Base-by-base conservation (phyloP, 2,888 invertebrate genomes). In the Eledona agricola region DNA sequence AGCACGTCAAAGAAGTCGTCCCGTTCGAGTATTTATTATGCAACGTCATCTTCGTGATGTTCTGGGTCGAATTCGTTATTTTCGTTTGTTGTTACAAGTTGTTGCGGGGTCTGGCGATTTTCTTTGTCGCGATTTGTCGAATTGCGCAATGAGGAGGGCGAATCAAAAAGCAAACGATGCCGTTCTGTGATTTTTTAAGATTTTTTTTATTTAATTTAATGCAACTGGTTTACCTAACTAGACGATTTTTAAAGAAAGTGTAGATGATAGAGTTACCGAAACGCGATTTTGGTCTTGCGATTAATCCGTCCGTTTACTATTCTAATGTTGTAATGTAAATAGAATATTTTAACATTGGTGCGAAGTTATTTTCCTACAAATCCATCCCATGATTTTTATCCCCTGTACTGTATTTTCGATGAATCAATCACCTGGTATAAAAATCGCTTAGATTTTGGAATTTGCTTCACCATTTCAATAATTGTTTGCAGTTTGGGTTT, bases 281-380 rank as follows among this genome's bases (percentile, higher is more conserved):
- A 45, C 16, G 12, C 11, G 11, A 9, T 25, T 32, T 45, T 32
- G 31, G 32, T 31, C 23, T 25, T 22, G 45, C 34, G 12, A 15
- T 45, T 37, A 47, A 47, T 47, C 47, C 47, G 47, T 47, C 47
- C 47, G 35, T 19, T 37, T 26, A 37, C 37, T 47, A 47, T 34
- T n/a, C 29, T 37, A 35, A 29, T 47, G 20, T 34, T 37, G 47
- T 47, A 45, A 23, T 45, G 47, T 47, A 47, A 47, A 47, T 47
- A 47, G 17, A 37, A n/a, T 47, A 47, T 47, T 47, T 47, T 47
- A 47, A 29, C 29, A 37, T 6, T 10, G 11, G 11, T 28, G n/a
- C n/a, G n/a, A n/a, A n/a, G n/a, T n/a, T n/a, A n/a, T n/a, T n/a
- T n/a, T n/a, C n/a, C n/a, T n/a, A n/a, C n/a, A n/a, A n/a, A n/a